Conservation (phyloP, 1,140 invertebrate species). For the Trinorchestia longiramus region DNA sequence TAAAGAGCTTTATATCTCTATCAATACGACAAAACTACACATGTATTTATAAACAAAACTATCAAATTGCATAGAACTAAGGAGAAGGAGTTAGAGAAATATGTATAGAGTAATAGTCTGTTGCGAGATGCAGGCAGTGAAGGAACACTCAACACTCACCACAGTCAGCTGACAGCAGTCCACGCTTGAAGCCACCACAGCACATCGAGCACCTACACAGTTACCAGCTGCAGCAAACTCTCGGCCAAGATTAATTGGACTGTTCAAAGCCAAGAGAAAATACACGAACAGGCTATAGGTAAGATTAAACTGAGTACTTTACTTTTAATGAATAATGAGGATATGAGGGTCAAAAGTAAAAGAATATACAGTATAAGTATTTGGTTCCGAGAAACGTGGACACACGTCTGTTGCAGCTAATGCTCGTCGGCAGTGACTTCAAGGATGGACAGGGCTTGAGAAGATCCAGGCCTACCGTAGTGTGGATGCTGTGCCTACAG, state of each 20-base stretch:
- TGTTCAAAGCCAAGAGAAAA: not conserved
- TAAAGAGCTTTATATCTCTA: not conserved
- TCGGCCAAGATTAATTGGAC: not conserved
- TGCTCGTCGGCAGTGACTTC: not conserved
- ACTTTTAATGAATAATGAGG: not conserved
- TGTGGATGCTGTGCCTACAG: not conserved
- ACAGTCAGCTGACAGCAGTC: not conserved
- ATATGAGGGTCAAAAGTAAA: not conserved
- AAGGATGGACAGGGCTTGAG: not conserved
- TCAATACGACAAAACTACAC: not conserved
- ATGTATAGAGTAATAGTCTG: not conserved
- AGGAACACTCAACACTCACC: not conserved
- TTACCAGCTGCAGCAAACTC: not conserved
- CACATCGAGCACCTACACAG: not conserved
- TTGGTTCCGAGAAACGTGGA: not conserved
- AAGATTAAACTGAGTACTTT: not conserved
- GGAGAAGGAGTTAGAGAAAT: not conserved
- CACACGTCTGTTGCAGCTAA: not conserved
- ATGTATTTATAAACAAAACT: not conserved
- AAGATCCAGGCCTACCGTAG: not conserved
- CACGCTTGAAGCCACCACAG: too few relatives aligned
- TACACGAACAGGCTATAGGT: not conserved
- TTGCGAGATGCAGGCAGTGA: not conserved
- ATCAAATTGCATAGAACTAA: not conserved
- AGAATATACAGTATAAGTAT: not conserved